Base-by-base conservation (phyloP, 1,140 invertebrate species). In the Tribolium madens region DNA sequence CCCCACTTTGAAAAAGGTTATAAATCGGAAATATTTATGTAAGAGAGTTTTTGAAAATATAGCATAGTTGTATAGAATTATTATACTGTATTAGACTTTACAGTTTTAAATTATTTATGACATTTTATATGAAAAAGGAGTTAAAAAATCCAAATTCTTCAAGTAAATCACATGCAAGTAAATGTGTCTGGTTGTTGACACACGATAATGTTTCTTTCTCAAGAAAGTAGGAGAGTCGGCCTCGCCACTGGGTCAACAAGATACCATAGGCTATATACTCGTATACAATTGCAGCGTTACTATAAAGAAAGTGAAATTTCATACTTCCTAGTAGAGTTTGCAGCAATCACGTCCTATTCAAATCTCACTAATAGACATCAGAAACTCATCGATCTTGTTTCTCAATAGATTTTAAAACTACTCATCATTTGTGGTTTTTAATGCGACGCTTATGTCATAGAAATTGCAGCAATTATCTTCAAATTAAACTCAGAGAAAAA, bases 161-260 rank as follows among this genome's bases (percentile, higher is more conserved):
- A 5, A 7, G 57, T 64, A 64, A 33, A 64, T 64, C 57, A 64
- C 57, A 64, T 64, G 57, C 14, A 9, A 33, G 26, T 18, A 64
- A 64, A 64, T 64, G 57, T 64, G 57, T 60, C 53, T 64, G 26
- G 57, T 33, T 21, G 57, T n/a, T 64, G 57, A 31, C 57, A 64
- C 26, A 21, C 52, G 26, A 64, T 33, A 71, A 7, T 71, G 14
- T 1, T 71, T 71, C 42, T 71, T 71, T 79, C 76, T 75, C 64
- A 79, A 36, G 76, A 79, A 79, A 79, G 78, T 79, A 79, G 78
- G 78, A 77, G 78, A 79, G 76, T 77, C 76, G 78, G 78, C 71
- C 78, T 75, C 72, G 78, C 46, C 52, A 79, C 71, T 79, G 70
- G 78, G 78, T 79, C 78, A 79, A 21, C 73, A 18, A 42, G 76